These are phyloP conservation scores for Cirrhinus molitorella DNA, from an alignment of 2,797 vertebrate species.

Conservation along the genomic window DNA sequence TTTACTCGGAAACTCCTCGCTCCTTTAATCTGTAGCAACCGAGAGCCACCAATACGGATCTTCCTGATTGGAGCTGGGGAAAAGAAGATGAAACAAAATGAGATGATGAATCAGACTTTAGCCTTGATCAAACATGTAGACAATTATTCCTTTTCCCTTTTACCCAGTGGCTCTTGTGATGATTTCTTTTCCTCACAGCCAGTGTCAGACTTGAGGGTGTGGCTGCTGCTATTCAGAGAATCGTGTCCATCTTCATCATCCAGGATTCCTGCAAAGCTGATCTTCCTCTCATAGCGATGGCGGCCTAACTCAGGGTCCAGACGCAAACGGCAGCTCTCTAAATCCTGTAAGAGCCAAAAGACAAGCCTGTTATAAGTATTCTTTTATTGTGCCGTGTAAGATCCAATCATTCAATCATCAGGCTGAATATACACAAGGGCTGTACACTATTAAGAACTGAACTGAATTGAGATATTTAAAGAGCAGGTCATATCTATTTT, in stretches of 20 bases:
- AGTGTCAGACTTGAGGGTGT: slow-evolving; percentile 96
- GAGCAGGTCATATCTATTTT: too few species aligned
- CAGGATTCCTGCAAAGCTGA: slow-evolving; percentile 97
- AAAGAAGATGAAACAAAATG: neutral
- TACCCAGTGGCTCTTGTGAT: slow-evolving; percentile 79
- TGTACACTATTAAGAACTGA: neutral
- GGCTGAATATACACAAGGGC: neutral
- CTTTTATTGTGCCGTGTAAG: neutral
- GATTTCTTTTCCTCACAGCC: slow-evolving; percentile 93
- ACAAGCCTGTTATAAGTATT: neutral
- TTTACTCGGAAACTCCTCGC: slow-evolving; percentile 97
- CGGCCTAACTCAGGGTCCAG: slow-evolving; percentile 95
- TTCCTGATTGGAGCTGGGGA: slow-evolving; percentile 87
- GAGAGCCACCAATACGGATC: slow-evolving; percentile 96
- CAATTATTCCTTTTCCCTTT: slow-evolving; percentile 29
- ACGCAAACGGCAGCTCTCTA: slow-evolving; percentile 93
- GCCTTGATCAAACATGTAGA: neutral
- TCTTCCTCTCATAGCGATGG: slow-evolving; percentile 98
- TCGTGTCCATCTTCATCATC: slow-evolving; percentile 97
- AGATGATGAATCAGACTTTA: neutral
- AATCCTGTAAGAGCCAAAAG: slow-evolving; percentile 78
- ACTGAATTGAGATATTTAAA: neutral
- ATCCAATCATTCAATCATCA: neutral
- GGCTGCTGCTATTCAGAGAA: slow-evolving; percentile 98
- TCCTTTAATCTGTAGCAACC: slow-evolving; percentile 99